A percentile compares a stretch with the other conserved stretches of the same genome.
phyloP scores from a whole-genome alignment of 2,113 vertebrate genomes.

The Crotalus helleri region DNA sequence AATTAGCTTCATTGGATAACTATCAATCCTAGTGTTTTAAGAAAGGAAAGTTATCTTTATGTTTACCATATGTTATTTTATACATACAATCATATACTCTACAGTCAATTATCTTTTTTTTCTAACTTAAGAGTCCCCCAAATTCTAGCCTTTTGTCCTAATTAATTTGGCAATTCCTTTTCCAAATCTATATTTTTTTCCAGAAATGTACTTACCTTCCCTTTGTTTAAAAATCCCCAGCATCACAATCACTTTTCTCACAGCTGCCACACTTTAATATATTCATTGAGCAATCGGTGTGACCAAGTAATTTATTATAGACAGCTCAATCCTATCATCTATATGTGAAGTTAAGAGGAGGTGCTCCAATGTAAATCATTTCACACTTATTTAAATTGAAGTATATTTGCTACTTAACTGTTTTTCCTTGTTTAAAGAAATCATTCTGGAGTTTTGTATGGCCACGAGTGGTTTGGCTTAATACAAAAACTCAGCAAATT shows the following conservation, averaged over 20 bases:
- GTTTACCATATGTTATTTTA: neutral
- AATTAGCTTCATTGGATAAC: neutral
- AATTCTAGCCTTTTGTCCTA: neutral
- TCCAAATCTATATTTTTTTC: neutral
- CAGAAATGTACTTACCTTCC: neutral
- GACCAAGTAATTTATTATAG: neutral
- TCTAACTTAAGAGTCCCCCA: neutral
- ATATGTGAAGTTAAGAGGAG: neutral
- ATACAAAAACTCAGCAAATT: neutral
- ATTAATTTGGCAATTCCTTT: neutral
- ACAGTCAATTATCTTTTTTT: neutral
- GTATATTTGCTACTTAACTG: neutral
- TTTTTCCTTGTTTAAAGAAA: neutral
- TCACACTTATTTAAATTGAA: neutral
- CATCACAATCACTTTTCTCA: neutral
- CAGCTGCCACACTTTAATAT: neutral
- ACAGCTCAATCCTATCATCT: neutral
- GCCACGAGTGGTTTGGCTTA: neutral
- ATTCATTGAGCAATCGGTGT: neutral
- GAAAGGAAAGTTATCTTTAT: neutral
- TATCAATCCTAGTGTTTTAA: neutral
- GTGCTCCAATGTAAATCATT: neutral
- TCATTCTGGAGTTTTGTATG: neutral
- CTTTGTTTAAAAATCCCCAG: neutral
- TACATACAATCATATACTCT: neutral